phyloP scores from a whole-genome alignment of 2,113 vertebrate species.

The Microtus pennsylvanicus region DNA sequence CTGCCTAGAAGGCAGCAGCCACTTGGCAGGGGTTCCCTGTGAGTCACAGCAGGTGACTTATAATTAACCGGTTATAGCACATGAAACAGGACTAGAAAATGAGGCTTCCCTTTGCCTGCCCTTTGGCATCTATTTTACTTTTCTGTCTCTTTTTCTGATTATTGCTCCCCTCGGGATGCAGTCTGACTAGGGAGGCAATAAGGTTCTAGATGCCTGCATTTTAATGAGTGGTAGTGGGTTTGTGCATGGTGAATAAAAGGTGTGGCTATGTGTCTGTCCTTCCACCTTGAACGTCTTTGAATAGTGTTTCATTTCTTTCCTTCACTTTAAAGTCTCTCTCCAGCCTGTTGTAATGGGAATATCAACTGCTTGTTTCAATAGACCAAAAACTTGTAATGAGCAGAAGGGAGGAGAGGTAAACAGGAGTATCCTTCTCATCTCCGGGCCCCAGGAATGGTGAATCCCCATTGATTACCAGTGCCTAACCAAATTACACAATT shows the following conservation, averaged over 20 bases:
- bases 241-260: not conserved
- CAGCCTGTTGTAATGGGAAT: conserved; percentile 25
- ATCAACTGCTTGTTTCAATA: conserved; percentile 66
- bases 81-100: conserved; percentile 68
- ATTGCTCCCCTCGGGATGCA: not conserved
- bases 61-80: conserved; percentile 74
- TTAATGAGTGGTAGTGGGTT: not conserved
- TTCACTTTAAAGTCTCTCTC: conserved; percentile 31
- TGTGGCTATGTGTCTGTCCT: conserved; percentile 22
- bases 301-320: conserved; percentile 39
- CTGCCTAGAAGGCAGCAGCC: conserved; percentile 31
- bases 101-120: conserved; percentile 58
- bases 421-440: conserved; percentile 46
- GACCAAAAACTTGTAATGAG: conserved; percentile 69
- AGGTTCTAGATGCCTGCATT: not conserved
- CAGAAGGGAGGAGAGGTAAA: conserved; percentile 25
- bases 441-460: conserved; percentile 67
- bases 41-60: conserved; percentile 63
- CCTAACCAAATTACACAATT: conserved; percentile 76
- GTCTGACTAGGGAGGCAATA: not conserved
- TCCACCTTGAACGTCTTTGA: conserved; percentile 57
- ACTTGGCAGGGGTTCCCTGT: conserved; percentile 7
- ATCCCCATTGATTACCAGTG: conserved; percentile 69
- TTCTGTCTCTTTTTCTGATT: not conserved
- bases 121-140: conserved; percentile 27